Evolutionary conservation across 1,140 invertebrate genomes (phyloP), one percentile per base, ranked within the genome.

Genomic region (Drosophila funebris): DNA sequence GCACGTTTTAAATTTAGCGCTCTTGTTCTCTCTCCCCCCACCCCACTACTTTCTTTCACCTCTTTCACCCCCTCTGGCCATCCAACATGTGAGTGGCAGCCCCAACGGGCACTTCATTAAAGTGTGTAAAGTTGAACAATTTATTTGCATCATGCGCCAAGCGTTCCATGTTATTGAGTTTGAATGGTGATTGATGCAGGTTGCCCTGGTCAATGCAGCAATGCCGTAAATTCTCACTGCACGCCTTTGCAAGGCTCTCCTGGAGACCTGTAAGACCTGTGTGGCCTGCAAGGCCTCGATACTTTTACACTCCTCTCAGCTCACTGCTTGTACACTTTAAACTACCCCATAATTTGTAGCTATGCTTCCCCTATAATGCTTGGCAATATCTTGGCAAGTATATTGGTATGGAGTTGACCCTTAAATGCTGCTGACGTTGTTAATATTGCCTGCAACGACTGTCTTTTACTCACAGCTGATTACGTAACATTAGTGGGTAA

Each of bases 1-100:
- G 82, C 82, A 88, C 83, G 82, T 82, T 87, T 87, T 87, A 82
- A 87, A 87, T 87, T 82, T 87, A 87, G 78, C 62, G 11, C 50
- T 57, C 48, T 63, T 62, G 58, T 44, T 46, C 63, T 50, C 8
- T 16, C 18, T 29, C 20, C 52, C 18, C 11, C 20, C 16, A 4
- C 9, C 24, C 41, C n/a, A n/a, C n/a, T n/a, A n/a, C n/a, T n/a
- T n/a, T 16, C 24, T 24, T n/a, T 3, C 18, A 9, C 6, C 29
- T 8, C 16, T 9, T 20, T 27, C 33, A 36, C 8, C 8, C 4
- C 22, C 13, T 54, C 18, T n/a, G n/a, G n/a, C n/a, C n/a, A n/a
- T n/a, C n/a, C n/a, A n/a, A n/a, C 52, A 4, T 44, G 56, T 58
- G 39, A 58, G 56, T 46, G 39, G 56, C 66, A 52, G 33, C 36